Conservation (phyloP, 2,797 vertebrate genomes). For the Euphonia xanthogaster region DNA sequence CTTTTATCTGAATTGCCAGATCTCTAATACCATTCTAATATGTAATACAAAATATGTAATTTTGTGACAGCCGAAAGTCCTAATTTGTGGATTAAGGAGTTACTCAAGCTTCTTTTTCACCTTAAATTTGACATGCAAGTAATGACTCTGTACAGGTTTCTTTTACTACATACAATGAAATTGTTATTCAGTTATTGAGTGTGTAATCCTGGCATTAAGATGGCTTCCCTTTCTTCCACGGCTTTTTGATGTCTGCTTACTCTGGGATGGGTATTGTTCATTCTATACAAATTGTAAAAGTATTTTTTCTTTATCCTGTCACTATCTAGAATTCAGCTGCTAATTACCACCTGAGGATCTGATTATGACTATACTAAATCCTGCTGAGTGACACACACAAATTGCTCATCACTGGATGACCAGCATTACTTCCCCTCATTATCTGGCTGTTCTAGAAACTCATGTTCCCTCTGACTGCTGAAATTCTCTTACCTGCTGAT, state of each 20-base stretch:
- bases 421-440: neutral
- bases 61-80: neutral
- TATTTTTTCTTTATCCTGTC: neutral
- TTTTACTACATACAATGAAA: neutral
- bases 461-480: neutral
- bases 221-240: neutral
- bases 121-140: neutral
- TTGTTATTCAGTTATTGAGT: neutral
- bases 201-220: neutral
- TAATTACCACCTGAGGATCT: neutral
- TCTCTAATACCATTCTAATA: neutral
- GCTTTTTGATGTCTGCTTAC: neutral
- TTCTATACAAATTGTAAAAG: neutral
- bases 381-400: neutral
- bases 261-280: neutral
- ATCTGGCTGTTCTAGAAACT: neutral
- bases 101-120: neutral
- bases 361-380: neutral
- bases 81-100: neutral
- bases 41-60: neutral
- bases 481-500: neutral
- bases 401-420: neutral
- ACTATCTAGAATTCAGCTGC: neutral
- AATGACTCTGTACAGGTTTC: neutral
- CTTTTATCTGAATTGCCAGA: neutral